A percentile compares a stretch with the other conserved stretches of the same genome.
Evolutionary conservation across 2,113 vertebrate genomes (phyloP).

Genomic region (Rafetus swinhoei): DNA sequence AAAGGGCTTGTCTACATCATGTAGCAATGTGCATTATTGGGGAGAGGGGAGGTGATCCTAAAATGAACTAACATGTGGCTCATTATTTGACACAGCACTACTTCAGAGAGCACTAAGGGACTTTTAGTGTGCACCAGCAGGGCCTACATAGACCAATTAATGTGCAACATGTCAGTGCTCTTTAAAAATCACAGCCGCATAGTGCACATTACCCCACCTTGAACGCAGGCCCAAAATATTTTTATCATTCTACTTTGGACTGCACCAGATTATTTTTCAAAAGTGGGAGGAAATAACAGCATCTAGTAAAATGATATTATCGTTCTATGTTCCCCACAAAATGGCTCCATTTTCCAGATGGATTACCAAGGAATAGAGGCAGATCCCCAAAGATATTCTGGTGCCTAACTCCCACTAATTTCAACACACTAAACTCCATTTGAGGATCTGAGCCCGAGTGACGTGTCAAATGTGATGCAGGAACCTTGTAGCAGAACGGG

Average conservation of each 20-base stretch:
- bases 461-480: neutral
- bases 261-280: neutral
- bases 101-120: neutral
- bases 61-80: neutral
- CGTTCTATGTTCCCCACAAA: neutral
- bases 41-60: neutral
- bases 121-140: neutral
- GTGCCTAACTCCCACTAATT: neutral
- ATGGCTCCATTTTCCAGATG: neutral
- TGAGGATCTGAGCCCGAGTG: neutral
- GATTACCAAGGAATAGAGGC: constrained; percentile 3
- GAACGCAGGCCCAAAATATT: neutral
- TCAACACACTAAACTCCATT: neutral
- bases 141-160: neutral
- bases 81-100: neutral
- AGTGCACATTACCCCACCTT: neutral
- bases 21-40: neutral
- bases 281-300: neutral
- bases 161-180: neutral
- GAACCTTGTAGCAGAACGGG: neutral
- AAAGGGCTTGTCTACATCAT: neutral
- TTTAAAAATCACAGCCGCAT: neutral
- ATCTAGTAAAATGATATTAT: neutral
- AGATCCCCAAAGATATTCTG: neutral
- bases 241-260: neutral